Percentiles rank a stretch among this genome's conserved stretches.
Evolutionary conservation across 2,113 vertebrate species (phyloP).

Genomic region (Pithys albifrons): DNA sequence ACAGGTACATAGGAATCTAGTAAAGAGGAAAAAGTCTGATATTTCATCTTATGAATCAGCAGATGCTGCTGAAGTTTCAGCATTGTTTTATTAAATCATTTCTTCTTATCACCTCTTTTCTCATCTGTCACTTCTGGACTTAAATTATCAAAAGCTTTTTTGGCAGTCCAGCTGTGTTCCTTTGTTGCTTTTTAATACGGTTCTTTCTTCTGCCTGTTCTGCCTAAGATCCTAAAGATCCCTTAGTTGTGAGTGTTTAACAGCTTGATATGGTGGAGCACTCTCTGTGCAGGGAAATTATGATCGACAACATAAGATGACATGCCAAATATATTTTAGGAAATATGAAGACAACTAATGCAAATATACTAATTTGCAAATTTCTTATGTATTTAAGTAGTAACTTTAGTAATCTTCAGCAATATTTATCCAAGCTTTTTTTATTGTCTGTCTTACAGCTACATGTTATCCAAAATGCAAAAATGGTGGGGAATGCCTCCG

Average conservation of each 20-base stretch:
- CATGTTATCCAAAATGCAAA: constrained; percentile 87
- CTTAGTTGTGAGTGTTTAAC: neutral
- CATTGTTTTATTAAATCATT: neutral
- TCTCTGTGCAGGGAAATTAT: neutral
- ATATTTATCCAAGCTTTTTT: neutral
- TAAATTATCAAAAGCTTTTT: neutral
- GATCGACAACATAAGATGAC: neutral
- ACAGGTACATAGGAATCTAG: neutral
- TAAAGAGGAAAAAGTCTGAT: neutral
- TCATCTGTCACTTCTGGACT: neutral
- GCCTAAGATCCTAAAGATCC: neutral
- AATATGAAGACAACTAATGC: neutral
- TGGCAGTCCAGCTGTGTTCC: neutral
- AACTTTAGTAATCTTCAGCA: neutral
- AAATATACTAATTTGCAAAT: neutral
- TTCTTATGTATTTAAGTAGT: neutral
- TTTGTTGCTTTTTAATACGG: neutral
- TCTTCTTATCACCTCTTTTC: neutral
- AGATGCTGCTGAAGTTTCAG: neutral
- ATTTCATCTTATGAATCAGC: neutral
- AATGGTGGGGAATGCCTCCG: constrained; percentile 84
- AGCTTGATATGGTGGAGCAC: neutral
- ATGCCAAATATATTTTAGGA: neutral
- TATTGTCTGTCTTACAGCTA: constrained; percentile 47
- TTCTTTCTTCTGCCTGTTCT: neutral